phyloP scores from a whole-genome alignment of 2,888 invertebrate genomes.

The Micoletzkya japonica region DNA sequence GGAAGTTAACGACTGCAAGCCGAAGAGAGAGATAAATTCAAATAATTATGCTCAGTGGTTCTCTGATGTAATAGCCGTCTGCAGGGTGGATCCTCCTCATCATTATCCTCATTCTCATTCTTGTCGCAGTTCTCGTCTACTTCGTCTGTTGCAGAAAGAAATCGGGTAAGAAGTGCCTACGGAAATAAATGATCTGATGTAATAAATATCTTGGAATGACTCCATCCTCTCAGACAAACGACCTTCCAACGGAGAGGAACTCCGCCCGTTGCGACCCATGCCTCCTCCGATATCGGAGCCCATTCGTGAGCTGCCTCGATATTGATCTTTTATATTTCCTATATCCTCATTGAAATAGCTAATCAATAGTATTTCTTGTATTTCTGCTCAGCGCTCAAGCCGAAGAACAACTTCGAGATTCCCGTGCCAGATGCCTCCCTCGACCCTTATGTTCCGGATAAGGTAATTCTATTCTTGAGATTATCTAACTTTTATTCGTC shows the following conservation, averaged over 20 bases:
- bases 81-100: constrained; percentile 12
- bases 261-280: not conserved
- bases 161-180: not conserved
- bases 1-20: too few relatives aligned
- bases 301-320: constrained; percentile 1
- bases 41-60: too few relatives aligned
- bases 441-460: not conserved
- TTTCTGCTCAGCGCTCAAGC: constrained; percentile 4
- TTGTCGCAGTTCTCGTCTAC: not conserved
- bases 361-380: not conserved
- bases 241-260: not conserved
- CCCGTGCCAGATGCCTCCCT: constrained; percentile 11
- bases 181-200: not conserved
- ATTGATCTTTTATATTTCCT: not conserved
- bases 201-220: not conserved
- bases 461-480: not conserved
- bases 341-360: not conserved
- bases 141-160: constrained; percentile 1
- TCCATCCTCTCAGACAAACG: too few relatives aligned
- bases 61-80: not conserved
- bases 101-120: not conserved
- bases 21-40: too few relatives aligned
- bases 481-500: not conserved
- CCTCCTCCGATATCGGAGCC: constrained; percentile 1
- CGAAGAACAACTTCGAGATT: constrained; percentile 10